Percentiles rank a stretch among this genome's conserved stretches.
Evolutionary conservation across 2,888 invertebrate genomes (phyloP).

Genomic region (Icerya purchasi): DNA sequence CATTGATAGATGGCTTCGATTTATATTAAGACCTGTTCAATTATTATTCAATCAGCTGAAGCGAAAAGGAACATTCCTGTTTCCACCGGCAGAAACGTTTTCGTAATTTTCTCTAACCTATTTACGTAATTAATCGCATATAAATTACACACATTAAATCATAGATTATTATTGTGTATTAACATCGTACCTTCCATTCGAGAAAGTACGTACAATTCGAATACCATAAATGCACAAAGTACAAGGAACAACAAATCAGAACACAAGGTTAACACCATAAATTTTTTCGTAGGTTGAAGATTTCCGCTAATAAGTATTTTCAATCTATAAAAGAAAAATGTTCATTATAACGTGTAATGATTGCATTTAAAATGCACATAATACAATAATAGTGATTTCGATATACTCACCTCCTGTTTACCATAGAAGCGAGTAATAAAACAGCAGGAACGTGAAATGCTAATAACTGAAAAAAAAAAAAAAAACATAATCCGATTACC

Average conservation of each 20-base stretch:
- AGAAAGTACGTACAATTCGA: not conserved
- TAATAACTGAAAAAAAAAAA: not conserved
- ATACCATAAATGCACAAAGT: not conserved
- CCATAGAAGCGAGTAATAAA: not conserved
- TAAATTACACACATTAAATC: too few species aligned
- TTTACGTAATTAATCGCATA: too few species aligned
- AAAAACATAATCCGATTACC: not conserved
- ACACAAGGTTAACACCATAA: not conserved
- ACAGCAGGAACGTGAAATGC: not conserved
- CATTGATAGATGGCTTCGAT: too few species aligned
- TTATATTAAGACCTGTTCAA: too few species aligned
- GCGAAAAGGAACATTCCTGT: too few species aligned
- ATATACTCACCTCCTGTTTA: not conserved
- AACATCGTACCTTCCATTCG: not conserved
- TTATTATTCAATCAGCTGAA: too few species aligned
- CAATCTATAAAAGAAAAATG: not conserved
- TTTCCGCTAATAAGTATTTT: not conserved
- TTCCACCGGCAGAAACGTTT: too few species aligned
- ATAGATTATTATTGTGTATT: too few species aligned
- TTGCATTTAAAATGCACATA: not conserved
- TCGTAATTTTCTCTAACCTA: too few species aligned
- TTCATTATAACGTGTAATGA: not conserved
- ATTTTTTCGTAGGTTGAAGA: not conserved
- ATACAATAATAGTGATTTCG: not conserved
- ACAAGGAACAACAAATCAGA: not conserved